phyloP scores from a whole-genome alignment of 2,797 vertebrate genomes.

The Hoplostethus mediterraneus region DNA sequence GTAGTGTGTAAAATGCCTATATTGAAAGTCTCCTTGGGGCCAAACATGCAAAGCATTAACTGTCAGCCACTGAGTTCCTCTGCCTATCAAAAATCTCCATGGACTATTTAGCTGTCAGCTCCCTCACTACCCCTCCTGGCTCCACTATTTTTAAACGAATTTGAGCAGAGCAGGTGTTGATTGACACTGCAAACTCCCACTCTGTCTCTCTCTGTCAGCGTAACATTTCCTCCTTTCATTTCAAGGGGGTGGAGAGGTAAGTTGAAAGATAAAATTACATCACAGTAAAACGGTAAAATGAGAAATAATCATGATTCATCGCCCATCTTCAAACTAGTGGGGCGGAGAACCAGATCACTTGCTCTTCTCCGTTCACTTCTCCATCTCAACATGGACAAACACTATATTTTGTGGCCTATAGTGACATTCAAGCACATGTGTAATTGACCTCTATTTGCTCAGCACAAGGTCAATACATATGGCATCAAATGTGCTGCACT shows the following conservation, averaged over 20 bases:
- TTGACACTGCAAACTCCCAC: constrained; percentile 77
- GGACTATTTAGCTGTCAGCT: constrained; percentile 86
- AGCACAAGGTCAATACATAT: constrained; percentile 45
- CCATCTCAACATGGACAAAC: constrained; percentile 26
- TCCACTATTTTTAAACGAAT: constrained; percentile 83
- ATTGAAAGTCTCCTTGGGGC: constrained; percentile 77
- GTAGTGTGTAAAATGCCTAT: constrained; percentile 74
- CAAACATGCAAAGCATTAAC: constrained; percentile 79
- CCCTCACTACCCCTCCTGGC: constrained; percentile 67
- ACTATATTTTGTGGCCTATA: constrained; percentile 38
- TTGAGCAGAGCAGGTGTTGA: constrained; percentile 83
- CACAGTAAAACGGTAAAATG: constrained; percentile 47
- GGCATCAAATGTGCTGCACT: constrained; percentile 30
- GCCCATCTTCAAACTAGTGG: constrained; percentile 29
- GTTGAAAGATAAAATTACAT: constrained; percentile 66
- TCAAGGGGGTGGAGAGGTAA: constrained; percentile 52
- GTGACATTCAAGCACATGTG: constrained; percentile 56
- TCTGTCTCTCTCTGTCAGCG: constrained; percentile 68
- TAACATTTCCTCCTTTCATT: constrained; percentile 65
- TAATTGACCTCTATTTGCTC: constrained; percentile 68
- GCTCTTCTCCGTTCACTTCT: constrained; percentile 14
- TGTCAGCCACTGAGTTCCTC: constrained; percentile 78
- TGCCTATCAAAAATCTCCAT: constrained; percentile 83
- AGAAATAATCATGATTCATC: constrained; percentile 48
- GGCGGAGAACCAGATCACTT: not conserved